Evolutionary conservation across 2,113 vertebrate genomes (phyloP).

Genomic region (Coptodon bakossiorum): DNA sequence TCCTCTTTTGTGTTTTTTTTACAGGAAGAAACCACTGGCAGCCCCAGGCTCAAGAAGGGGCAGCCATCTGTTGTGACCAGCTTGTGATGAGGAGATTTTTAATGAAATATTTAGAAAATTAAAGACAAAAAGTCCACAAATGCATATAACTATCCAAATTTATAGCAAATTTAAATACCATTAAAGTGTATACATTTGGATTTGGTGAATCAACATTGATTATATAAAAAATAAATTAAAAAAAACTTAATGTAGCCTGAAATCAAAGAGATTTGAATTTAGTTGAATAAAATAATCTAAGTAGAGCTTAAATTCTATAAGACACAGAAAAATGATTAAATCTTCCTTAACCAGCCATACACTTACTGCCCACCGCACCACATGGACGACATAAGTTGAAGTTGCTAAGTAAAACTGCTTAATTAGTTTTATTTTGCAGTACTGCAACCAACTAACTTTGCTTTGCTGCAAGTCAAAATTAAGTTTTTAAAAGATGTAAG

Average conservation of each 20-base stretch:
- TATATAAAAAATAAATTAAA: not conserved
- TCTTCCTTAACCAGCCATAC: not conserved
- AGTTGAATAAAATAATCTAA: not conserved
- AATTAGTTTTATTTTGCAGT: accelerated
- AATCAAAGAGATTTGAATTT: not conserved
- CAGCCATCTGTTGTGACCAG: not conserved
- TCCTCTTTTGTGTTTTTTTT: not conserved
- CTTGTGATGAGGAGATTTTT: not conserved
- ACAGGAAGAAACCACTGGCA: not conserved
- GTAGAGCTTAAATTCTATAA: not conserved
- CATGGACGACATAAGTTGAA: accelerated
- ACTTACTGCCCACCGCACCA: not conserved
- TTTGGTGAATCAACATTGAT: not conserved
- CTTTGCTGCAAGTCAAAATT: not conserved
- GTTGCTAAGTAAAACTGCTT: not conserved
- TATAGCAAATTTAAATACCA: not conserved
- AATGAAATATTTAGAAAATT: not conserved
- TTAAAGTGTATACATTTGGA: not conserved
- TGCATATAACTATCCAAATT: not conserved
- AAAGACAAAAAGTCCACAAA: not conserved
- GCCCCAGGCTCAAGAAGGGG: not conserved
- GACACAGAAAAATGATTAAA: not conserved
- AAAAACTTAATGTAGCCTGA: not conserved
- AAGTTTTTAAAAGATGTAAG: not conserved
- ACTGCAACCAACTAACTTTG: not conserved